phyloP scores from a whole-genome alignment of 2,113 vertebrate genomes.

The Phoenicopterus ruber region DNA sequence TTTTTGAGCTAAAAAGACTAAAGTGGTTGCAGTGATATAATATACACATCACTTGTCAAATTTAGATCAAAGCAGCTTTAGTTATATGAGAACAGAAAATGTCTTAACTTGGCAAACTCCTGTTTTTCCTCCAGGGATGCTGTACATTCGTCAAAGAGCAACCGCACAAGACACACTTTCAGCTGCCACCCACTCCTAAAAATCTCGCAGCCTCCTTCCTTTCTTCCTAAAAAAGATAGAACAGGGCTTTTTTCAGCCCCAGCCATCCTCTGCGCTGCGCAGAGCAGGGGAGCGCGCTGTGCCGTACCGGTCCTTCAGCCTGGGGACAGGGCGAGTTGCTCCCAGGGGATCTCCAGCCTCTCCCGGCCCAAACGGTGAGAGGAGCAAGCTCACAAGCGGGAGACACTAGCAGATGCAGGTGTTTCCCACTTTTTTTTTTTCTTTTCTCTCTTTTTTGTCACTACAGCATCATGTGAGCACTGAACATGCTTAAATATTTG shows the following conservation, averaged over 20 bases:
- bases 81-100: conserved; percentile 12
- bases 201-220: background rate
- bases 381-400: background rate
- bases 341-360: background rate
- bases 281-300: background rate
- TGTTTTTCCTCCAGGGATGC: conserved; percentile 15
- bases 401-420: background rate
- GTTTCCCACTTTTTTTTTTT: background rate
- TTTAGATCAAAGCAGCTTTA: conserved; percentile 37
- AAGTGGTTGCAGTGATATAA: conserved; percentile 14
- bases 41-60: conserved; percentile 47
- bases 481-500: background rate
- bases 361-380: background rate
- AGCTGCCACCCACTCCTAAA: background rate
- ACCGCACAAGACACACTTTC: background rate
- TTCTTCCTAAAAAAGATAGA: background rate
- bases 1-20: conserved; percentile 19
- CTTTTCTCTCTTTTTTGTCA: background rate
- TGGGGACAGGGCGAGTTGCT: background rate
- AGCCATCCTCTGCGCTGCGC: too few relatives aligned
- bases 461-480: background rate
- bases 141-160: background rate
- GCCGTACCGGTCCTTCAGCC: too few relatives aligned
- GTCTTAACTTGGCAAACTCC: conserved; percentile 13
- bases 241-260: background rate